These are phyloP conservation scores for Tridacna crocea DNA, from an alignment of 2,888 invertebrate genomes.

Conservation along the genomic window DNA sequence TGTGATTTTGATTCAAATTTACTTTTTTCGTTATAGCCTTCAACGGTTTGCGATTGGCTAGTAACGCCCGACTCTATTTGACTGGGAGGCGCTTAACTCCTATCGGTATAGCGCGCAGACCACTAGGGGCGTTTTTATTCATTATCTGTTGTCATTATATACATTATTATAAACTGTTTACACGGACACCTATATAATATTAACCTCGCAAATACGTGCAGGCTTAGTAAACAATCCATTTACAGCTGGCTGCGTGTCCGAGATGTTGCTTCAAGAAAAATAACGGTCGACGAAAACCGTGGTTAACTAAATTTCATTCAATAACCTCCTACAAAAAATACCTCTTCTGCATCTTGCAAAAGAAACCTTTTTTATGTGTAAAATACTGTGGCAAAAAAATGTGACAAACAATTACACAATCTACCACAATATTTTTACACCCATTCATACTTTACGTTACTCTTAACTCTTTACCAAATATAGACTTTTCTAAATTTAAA, in stretches of 20 bases:
- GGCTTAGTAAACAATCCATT: not conserved
- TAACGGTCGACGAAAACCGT: too few species aligned
- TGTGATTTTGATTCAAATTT: constrained; percentile 79
- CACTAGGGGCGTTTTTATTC: constrained; percentile 54
- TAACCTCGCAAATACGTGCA: constrained; percentile 11
- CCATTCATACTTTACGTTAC: too few species aligned
- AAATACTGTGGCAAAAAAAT: too few species aligned
- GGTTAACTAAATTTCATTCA: too few species aligned
- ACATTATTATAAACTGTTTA: constrained; percentile 44
- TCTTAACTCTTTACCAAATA: too few species aligned
- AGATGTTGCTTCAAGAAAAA: too few species aligned
- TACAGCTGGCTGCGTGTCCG: not conserved
- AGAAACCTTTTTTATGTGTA: too few species aligned
- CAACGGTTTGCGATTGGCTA: constrained; percentile 67
- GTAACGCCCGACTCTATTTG: constrained; percentile 39
- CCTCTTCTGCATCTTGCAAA: too few species aligned
- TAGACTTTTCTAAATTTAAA: not conserved
- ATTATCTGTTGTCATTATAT: constrained; percentile 49
- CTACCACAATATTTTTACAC: too few species aligned
- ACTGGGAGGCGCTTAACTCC: constrained; percentile 63
- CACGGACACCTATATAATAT: constrained; percentile 18
- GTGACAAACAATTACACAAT: too few species aligned
- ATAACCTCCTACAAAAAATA: too few species aligned
- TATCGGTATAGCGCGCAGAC: constrained; percentile 45
- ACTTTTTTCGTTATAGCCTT: constrained; percentile 70